Evolutionary conservation across 1,140 invertebrate genomes (phyloP).

Genomic region (Psilanteris sp.): DNA sequence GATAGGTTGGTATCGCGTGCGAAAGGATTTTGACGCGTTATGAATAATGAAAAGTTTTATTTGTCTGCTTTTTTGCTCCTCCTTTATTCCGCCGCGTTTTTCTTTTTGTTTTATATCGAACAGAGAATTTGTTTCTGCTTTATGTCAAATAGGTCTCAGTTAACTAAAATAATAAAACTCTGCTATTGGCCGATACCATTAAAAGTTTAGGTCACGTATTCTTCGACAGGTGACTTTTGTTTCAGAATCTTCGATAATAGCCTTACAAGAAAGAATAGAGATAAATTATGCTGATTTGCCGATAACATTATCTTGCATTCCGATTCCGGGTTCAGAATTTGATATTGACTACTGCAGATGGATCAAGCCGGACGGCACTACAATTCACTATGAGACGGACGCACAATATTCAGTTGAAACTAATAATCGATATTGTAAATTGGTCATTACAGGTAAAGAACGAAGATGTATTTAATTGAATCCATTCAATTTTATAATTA

Average conservation of each 20-base stretch:
- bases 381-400: slow-evolving; percentile 62
- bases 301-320: slow-evolving; percentile 56
- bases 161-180: slow-evolving; percentile 33
- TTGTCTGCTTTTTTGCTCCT: not conserved
- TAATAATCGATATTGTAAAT: slow-evolving; percentile 61
- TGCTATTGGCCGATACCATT: slow-evolving; percentile 36
- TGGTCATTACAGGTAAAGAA: slow-evolving; percentile 68
- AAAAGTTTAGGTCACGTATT: slow-evolving; percentile 42
- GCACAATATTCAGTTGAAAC: slow-evolving; percentile 61
- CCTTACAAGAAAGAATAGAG: slow-evolving; percentile 41
- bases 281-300: slow-evolving; percentile 51
- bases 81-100: not conserved
- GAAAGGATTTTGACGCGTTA: slow-evolving; percentile 8
- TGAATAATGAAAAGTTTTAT: slow-evolving; percentile 5
- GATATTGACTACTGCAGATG: slow-evolving; percentile 74
- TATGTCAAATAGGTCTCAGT: slow-evolving; percentile 5
- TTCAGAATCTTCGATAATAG: slow-evolving; percentile 69
- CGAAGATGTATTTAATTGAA: slow-evolving; percentile 8
- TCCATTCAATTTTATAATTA: no score
- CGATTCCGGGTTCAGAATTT: slow-evolving; percentile 60
- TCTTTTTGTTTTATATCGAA: no score
- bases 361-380: slow-evolving; percentile 71
- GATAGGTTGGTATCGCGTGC: not conserved
- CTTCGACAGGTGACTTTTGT: slow-evolving; percentile 36
- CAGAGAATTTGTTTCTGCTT: no score